Base-by-base conservation (phyloP, 1,140 invertebrate species). In the Brachionus rotundiformis region DNA sequence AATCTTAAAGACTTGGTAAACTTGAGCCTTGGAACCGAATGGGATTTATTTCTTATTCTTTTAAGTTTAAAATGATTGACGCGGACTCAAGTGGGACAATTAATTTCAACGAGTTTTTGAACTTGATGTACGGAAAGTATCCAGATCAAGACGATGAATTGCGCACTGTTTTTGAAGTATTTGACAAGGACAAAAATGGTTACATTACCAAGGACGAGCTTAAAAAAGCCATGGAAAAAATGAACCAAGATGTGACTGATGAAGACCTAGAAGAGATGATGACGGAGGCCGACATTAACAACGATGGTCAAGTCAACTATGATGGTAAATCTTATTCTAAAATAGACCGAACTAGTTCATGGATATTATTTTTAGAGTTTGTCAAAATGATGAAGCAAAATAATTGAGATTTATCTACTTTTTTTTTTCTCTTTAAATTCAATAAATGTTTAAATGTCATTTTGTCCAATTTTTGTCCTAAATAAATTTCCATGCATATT, bases 221-320 rank as follows among this genome's bases (percentile, higher is more conserved):
- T 7, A 81, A 81, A 65, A 63, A 47, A 25, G 61, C 61, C 10
- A 31, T 81, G 36, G 61, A 41, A 47, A 81, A 39, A 19, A 31
- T 81, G 36, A 27, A 68, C n/a, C 59, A 81, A 31, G 63, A 65
- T 23, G 59, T 81, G 44, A 36, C 16, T 16, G 79, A 81, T 27
- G 79, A 81, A 49, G 79, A 81, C 19, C 5, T 81, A 6, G 79
- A 81, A 13, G 39, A 65, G n/a, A 81, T 81, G 79, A 65, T 81
- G 29, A 63, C 27, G 44, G 79, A 81, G 25, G 79, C 79, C 2
- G 79, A 81, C 41, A 13, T 71, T 5, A 68, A 81, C 36, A 54
- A 47, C 47, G 79, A 81, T 71, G 79, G 79, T 27, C 36, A 31
- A 44, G 61, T 81, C 6, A 79, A 79, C 29, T 79, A 59, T 79